Percentiles rank a stretch among this genome's conserved stretches.
Evolutionary conservation across 2,113 vertebrate genomes (phyloP).

Genomic region (Azemiops feae): DNA sequence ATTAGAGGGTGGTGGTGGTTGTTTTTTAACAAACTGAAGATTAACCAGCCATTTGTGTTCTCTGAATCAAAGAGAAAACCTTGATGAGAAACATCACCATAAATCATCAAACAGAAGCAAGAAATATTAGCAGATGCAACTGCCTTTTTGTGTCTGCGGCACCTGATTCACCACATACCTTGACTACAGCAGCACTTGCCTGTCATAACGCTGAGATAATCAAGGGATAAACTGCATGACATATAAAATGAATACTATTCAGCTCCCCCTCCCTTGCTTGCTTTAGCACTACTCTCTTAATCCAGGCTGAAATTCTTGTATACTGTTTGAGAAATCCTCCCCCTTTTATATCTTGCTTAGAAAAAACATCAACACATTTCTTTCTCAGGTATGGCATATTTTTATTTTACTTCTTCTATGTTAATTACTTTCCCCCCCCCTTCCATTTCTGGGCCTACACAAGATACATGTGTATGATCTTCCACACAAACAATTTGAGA

Average conservation of each 20-base stretch:
- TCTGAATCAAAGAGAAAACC: constrained; percentile 8
- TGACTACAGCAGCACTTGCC: neutral
- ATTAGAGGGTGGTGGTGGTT: constrained; percentile 53
- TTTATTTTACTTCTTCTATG: neutral
- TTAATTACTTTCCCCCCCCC: neutral
- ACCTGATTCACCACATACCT: neutral
- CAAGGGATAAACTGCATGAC: neutral
- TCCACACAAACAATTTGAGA: neutral
- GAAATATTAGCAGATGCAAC: neutral
- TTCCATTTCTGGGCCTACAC: neutral
- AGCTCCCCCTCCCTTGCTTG: neutral
- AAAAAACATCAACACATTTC: neutral
- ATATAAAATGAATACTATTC: neutral
- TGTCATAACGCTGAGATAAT: neutral
- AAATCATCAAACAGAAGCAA: constrained; percentile 7
- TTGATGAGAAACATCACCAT: neutral
- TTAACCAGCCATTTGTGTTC: constrained; percentile 20
- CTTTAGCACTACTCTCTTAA: neutral
- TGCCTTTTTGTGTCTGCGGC: neutral
- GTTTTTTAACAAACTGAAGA: constrained; percentile 8
- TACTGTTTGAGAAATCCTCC: neutral
- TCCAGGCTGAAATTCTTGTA: neutral
- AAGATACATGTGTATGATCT: neutral
- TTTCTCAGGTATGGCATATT: neutral
- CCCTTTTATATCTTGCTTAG: neutral